A percentile compares a stretch with the other conserved stretches of the same genome.
These are phyloP conservation scores for Aythya baeri DNA, from an alignment of 2,113 vertebrate species.

Conservation along the genomic window DNA sequence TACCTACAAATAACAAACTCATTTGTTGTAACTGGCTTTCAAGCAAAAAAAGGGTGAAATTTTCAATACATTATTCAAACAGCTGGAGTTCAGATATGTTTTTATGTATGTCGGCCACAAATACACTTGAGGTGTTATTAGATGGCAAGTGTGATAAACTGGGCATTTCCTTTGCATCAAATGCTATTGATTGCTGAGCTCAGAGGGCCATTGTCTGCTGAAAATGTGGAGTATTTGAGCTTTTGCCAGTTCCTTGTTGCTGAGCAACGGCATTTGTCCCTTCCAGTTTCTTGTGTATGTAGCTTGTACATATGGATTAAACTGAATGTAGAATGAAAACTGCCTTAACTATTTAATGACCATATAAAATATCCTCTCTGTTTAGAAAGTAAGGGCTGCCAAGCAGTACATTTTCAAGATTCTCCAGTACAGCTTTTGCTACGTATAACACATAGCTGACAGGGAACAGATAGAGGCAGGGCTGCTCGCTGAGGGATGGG, in stretches of 20 bases:
- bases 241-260: slow-evolving; percentile 71
- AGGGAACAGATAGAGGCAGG: background rate
- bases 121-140: slow-evolving; percentile 53
- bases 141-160: slow-evolving; percentile 41
- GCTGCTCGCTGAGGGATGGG: background rate
- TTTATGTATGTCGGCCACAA: slow-evolving; percentile 18
- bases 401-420: background rate
- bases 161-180: slow-evolving; percentile 63
- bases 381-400: background rate
- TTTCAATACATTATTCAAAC: slow-evolving; percentile 40
- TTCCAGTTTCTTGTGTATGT: slow-evolving; percentile 54
- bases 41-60: background rate
- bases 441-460: background rate
- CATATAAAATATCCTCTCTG: background rate
- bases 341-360: slow-evolving; percentile 52
- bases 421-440: background rate
- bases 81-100: slow-evolving; percentile 20
- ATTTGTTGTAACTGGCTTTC: background rate
- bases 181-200: slow-evolving; percentile 60
- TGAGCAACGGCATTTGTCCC: slow-evolving; percentile 68
- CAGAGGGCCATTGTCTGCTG: slow-evolving; percentile 55
- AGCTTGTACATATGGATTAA: slow-evolving; percentile 62
- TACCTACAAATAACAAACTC: slow-evolving; percentile 34
- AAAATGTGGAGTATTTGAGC: slow-evolving; percentile 53
- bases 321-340: slow-evolving; percentile 8